Evolutionary conservation across 2,888 invertebrate genomes (phyloP).

Genomic region (Mycalesis mineus): DNA sequence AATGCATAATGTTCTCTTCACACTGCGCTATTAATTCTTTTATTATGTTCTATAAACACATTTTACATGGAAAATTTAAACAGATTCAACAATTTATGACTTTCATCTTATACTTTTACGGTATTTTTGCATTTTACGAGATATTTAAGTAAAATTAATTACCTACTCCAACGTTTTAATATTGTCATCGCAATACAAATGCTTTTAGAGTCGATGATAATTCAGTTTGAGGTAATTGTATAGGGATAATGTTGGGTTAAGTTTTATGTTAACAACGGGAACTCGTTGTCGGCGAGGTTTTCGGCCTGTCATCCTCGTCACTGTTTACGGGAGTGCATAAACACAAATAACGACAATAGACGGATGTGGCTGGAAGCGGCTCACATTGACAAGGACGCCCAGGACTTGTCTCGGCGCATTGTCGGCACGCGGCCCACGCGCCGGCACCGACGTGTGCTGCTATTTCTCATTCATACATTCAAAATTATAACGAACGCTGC

Average conservation of each 20-base stretch:
- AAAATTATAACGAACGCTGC: conserved; percentile 73
- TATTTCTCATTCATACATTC: conserved; percentile 78
- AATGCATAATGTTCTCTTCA: conserved; percentile 72
- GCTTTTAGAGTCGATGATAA: too few species aligned
- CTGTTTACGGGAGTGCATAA: conserved; percentile 67
- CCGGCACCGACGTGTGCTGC: conserved; percentile 54
- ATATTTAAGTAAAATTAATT: neutral
- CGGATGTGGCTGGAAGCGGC: conserved; percentile 77
- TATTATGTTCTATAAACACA: conserved; percentile 61
- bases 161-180: too few species aligned
- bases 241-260: too few species aligned
- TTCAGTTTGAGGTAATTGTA: too few species aligned
- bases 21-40: conserved; percentile 63
- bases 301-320: conserved; percentile 58
- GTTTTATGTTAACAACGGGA: too few species aligned
- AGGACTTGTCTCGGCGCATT: conserved; percentile 73
- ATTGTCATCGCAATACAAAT: too few species aligned
- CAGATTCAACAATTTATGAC: conserved; percentile 28
- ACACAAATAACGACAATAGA: conserved; percentile 76
- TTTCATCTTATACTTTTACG: conserved; percentile 23
- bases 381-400: conserved; percentile 78
- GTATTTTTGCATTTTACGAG: conserved; percentile 6
- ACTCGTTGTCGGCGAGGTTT: conserved; percentile 17
- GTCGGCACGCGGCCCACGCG: conserved; percentile 73
- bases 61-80: conserved; percentile 51